Conservation (phyloP, 2,113 vertebrate genomes). For the Muntiacus reevesi region DNA sequence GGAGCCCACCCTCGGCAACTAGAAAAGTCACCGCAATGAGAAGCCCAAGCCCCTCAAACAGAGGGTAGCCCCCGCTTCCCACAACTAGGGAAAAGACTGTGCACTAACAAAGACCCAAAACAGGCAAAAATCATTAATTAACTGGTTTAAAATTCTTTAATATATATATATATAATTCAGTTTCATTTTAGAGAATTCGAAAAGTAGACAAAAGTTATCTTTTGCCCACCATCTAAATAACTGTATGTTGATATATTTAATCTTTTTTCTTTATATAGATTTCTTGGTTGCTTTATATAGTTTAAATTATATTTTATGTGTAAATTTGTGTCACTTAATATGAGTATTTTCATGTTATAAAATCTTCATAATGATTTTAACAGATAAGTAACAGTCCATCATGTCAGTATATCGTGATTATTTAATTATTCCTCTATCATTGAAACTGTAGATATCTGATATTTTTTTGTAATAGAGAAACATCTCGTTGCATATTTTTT, state of each 20-base stretch:
- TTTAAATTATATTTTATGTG: background rate
- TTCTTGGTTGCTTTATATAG: background rate
- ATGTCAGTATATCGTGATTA: background rate
- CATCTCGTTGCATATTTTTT: background rate
- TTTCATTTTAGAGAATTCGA: background rate
- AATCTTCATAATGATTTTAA: background rate
- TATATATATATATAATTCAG: background rate
- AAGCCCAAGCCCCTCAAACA: rapidly evolving
- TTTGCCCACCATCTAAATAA: background rate
- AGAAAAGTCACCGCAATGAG: rapidly evolving
- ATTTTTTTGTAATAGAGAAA: background rate
- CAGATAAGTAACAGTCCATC: background rate
- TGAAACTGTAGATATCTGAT: background rate
- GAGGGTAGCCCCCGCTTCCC: background rate
- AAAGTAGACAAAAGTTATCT: background rate
- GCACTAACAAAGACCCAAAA: background rate
- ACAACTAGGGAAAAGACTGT: background rate
- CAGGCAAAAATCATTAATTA: background rate
- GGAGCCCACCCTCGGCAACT: background rate
- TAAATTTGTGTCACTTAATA: background rate
- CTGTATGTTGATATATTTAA: background rate
- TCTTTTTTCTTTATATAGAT: background rate
- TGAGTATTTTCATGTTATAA: background rate
- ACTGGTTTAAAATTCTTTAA: background rate
- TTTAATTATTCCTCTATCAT: background rate